Evolutionary conservation across 2,888 invertebrate species (phyloP), one percentile per base, ranked within the genome.

Genomic region (Pammene fasciana): DNA sequence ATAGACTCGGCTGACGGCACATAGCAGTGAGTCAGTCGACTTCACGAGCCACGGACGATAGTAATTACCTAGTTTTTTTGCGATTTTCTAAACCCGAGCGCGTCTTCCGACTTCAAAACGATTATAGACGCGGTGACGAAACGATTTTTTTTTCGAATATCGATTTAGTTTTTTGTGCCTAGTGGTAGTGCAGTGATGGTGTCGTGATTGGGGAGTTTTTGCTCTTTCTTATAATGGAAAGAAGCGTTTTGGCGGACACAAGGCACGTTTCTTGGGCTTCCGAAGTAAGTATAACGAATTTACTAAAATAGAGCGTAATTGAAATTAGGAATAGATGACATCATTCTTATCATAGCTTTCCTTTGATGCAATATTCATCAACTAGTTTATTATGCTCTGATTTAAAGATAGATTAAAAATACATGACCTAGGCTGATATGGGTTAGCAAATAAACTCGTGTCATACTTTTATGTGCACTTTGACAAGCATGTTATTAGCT

Each of bases 251-350:
- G 81, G 90, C 90, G 76, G 86, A 82, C 72, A 81, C 88, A 72
- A 86, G 84, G 73, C 90, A 90, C 78, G 89, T 92, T 73, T 89
- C 88, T 73, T 92, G 92, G 92, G 90, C 90, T 79, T 87, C 90
- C 75, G 86, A 91, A 79, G 92, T 92, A 72, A 92, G 92, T 91
- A 79, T 38, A 5, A 34, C 9, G 7, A 45, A 56, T 18, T 4
- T 16, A 38, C 11, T 26, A 59, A 18, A 45, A 1, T 14, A 34
- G 1, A 2, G 7, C 13, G 16, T 26, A 57, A 57, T 7, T n/a
- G 7, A 43, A 26, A 26, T 48, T 48, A 48, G 9, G 48, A 48
- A 10, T 48, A 48, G 48, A 38, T 38, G 9, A 38, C 26, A 26
- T 26, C 26, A 26, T 26, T 26, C 26, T 26, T 26, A 26, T 26